A percentile compares a stretch with the other conserved stretches of the same genome.
Conservation (phyloP, 53 echinoderm and acorn worm species). For the Stichopus horrens region DNA sequence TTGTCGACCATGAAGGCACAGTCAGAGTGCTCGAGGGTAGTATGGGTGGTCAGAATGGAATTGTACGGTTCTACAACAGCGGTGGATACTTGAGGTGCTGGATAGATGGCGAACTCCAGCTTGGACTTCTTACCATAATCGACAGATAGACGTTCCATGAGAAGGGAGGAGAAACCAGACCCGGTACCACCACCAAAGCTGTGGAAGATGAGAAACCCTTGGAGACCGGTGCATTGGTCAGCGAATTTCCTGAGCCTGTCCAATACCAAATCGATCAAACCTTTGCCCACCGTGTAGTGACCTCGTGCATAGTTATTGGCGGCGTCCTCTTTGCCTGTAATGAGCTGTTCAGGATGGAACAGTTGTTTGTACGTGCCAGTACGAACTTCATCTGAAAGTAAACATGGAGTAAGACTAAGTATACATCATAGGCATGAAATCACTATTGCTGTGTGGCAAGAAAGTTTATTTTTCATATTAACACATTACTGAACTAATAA, state of each 20-base stretch:
- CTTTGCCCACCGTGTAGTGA: slow-evolving; percentile 49
- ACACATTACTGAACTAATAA: too few relatives aligned
- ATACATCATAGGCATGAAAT: too few relatives aligned
- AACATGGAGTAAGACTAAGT: background rate
- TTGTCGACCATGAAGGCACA: slow-evolving; percentile 80
- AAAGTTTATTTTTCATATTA: too few relatives aligned
- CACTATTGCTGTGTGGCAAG: too few relatives aligned
- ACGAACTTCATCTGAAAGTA: slow-evolving; percentile 44
- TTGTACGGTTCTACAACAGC: slow-evolving; percentile 78
- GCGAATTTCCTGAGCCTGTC: slow-evolving; percentile 52
- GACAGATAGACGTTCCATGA: slow-evolving; percentile 56
- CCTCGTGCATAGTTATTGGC: slow-evolving; percentile 71
- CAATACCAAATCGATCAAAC: slow-evolving; percentile 16
- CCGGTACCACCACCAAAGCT: slow-evolving; percentile 69
- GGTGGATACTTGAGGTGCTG: slow-evolving; percentile 62
- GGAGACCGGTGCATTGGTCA: slow-evolving; percentile 64
- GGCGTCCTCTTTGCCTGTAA: slow-evolving; percentile 71
- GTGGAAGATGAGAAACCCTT: slow-evolving; percentile 63
- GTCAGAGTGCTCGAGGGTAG: slow-evolving; percentile 54
- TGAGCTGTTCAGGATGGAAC: slow-evolving; percentile 61
- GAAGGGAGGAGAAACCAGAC: slow-evolving; percentile 46
- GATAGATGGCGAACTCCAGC: slow-evolving; percentile 69
- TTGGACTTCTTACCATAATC: slow-evolving; percentile 69
- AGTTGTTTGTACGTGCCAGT: slow-evolving; percentile 51
- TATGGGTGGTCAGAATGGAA: slow-evolving; percentile 61